Evolutionary conservation across 2,888 invertebrate genomes (phyloP).

Genomic region (Fragum sueziense): DNA sequence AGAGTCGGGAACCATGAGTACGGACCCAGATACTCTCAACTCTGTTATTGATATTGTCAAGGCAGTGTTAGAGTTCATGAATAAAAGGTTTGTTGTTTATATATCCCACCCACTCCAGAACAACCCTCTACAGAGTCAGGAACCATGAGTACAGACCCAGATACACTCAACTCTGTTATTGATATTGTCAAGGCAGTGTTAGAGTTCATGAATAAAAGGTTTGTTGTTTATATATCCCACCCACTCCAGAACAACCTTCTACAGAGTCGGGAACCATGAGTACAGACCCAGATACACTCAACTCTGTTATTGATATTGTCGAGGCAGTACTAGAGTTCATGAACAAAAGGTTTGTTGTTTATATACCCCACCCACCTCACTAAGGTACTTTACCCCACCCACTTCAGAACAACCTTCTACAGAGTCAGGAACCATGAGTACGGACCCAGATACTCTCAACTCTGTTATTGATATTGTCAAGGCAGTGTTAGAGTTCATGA

Average conservation of each 20-base stretch:
- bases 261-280: constrained; percentile 48
- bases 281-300: constrained; percentile 75
- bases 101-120: constrained; percentile 67
- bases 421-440: constrained; percentile 49
- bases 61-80: constrained; percentile 94
- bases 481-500: constrained; percentile 94
- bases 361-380: too few relatives aligned
- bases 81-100: too few relatives aligned
- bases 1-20: constrained; percentile 49
- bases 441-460: constrained; percentile 75
- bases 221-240: too few relatives aligned
- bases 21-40: constrained; percentile 75
- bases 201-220: constrained; percentile 91
- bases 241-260: constrained; percentile 63
- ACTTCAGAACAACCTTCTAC: constrained; percentile 64
- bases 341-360: constrained; percentile 87
- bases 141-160: constrained; percentile 69
- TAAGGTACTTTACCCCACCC: constrained; percentile 66
- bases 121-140: constrained; percentile 57
- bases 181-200: constrained; percentile 95
- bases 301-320: constrained; percentile 87
- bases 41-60: constrained; percentile 89
- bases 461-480: constrained; percentile 89
- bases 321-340: constrained; percentile 95
- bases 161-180: constrained; percentile 75